phyloP scores from a whole-genome alignment of 2,113 vertebrate genomes.

The Eolophus roseicapilla region DNA sequence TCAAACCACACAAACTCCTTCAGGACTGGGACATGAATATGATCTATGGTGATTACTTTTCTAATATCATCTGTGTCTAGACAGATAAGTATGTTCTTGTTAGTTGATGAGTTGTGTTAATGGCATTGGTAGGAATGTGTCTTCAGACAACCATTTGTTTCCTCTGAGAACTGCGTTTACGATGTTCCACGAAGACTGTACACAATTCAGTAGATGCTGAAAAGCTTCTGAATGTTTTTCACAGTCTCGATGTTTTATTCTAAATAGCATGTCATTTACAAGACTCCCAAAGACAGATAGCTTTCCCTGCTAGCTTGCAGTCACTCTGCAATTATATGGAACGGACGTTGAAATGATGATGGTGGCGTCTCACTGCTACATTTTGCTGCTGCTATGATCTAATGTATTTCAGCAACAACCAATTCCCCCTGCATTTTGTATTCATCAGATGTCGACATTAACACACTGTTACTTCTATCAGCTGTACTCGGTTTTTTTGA shows the following conservation, averaged over 20 bases:
- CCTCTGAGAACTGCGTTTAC: slow-evolving; percentile 45
- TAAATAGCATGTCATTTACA: slow-evolving; percentile 49
- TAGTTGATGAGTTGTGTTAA: slow-evolving; percentile 60
- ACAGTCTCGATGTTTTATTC: slow-evolving; percentile 52
- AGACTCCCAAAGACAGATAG: slow-evolving; percentile 49
- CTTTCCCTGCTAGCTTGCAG: slow-evolving; percentile 12
- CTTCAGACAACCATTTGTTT: slow-evolving; percentile 61
- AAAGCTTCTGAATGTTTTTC: slow-evolving; percentile 55
- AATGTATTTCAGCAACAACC: slow-evolving; percentile 45
- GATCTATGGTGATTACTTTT: slow-evolving; percentile 46
- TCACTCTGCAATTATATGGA: slow-evolving; percentile 55
- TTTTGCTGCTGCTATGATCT: slow-evolving; percentile 51
- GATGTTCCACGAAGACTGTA: slow-evolving; percentile 15
- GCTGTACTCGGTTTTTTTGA: background rate
- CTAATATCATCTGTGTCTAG: slow-evolving; percentile 53
- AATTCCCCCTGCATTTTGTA: slow-evolving; percentile 41
- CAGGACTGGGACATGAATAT: background rate
- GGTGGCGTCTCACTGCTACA: slow-evolving; percentile 40
- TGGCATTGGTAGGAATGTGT: slow-evolving; percentile 34
- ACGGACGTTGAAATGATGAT: slow-evolving; percentile 28
- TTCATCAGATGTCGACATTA: slow-evolving; percentile 50
- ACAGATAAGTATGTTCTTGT: slow-evolving; percentile 50
- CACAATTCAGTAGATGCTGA: slow-evolving; percentile 38
- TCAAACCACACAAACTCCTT: background rate
- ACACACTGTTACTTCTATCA: slow-evolving; percentile 30